These are phyloP conservation scores for Microtus montanus DNA, from an alignment of 2,113 vertebrate genomes.

Conservation along the genomic window DNA sequence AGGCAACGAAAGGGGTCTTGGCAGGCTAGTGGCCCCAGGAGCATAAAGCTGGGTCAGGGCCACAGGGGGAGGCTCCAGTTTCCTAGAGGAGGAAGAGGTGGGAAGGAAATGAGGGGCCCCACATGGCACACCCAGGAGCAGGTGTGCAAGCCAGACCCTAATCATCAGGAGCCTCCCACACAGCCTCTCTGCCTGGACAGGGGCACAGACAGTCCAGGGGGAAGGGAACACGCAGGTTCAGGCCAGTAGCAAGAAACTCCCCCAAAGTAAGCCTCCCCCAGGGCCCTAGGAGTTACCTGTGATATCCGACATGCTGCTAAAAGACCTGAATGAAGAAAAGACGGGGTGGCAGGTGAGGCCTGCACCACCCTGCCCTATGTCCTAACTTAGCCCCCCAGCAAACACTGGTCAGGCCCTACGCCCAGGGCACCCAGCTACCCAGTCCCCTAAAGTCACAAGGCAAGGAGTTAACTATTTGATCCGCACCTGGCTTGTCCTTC, in stretches of 20 bases:
- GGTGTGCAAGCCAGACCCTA: background rate
- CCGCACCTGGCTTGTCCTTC: background rate
- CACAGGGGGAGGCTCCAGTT: background rate
- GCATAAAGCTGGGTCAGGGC: background rate
- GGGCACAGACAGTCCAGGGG: background rate
- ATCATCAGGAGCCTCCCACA: background rate
- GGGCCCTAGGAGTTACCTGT: constrained; percentile 80
- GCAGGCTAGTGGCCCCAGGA: background rate
- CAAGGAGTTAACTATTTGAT: background rate
- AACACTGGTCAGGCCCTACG: background rate
- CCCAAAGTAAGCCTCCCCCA: rapidly evolving
- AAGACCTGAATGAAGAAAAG: constrained; percentile 80
- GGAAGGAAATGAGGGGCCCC: background rate
- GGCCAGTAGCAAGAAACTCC: background rate
- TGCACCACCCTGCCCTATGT: background rate
- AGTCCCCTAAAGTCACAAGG: background rate
- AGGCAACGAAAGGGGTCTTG: background rate
- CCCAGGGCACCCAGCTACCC: background rate
- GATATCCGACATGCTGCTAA: constrained; percentile 86
- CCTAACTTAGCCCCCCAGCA: background rate
- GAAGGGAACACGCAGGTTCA: background rate
- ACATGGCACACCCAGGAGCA: background rate
- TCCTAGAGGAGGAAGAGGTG: background rate
- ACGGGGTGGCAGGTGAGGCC: background rate
- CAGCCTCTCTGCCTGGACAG: background rate